Conservation (phyloP, 2,113 vertebrate genomes). For the Semnornis frantzii region DNA sequence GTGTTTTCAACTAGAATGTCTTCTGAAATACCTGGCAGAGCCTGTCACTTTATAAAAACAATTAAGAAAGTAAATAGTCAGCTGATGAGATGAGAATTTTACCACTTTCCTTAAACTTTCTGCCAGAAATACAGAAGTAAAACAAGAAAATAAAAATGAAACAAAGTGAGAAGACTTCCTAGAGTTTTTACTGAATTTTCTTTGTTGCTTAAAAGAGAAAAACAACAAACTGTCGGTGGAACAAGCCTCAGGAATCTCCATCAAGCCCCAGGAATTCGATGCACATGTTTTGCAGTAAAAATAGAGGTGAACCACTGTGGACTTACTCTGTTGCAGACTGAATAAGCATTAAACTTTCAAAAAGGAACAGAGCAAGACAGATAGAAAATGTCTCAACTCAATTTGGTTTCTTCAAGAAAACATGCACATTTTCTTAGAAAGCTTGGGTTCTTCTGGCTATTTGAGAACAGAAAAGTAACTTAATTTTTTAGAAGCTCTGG, state of each 20-base stretch:
- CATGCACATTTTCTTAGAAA: background rate
- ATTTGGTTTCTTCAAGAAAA: background rate
- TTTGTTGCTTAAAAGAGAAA: background rate
- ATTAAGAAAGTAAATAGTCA: background rate
- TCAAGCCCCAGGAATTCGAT: background rate
- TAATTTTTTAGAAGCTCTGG: background rate
- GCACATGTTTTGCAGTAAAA: conserved; percentile 32
- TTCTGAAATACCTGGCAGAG: background rate
- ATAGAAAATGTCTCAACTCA: background rate
- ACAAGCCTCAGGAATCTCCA: conserved; percentile 11
- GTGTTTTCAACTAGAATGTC: background rate
- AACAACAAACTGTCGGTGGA: conserved; percentile 1
- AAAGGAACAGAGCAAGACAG: background rate
- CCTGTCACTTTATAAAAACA: background rate
- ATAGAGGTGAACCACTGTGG: background rate
- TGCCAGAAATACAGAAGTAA: background rate
- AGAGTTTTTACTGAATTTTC: background rate
- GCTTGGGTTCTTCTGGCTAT: background rate
- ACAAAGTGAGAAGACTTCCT: background rate
- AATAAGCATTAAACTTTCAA: background rate
- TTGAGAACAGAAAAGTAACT: background rate
- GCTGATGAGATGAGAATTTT: background rate
- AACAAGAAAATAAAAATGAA: background rate
- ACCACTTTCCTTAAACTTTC: background rate
- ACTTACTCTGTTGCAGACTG: background rate